A percentile compares a stretch with the other conserved stretches of the same genome.
These are phyloP conservation scores for Globia sparganii DNA, from an alignment of 2,888 invertebrate genomes.

Conservation along the genomic window DNA sequence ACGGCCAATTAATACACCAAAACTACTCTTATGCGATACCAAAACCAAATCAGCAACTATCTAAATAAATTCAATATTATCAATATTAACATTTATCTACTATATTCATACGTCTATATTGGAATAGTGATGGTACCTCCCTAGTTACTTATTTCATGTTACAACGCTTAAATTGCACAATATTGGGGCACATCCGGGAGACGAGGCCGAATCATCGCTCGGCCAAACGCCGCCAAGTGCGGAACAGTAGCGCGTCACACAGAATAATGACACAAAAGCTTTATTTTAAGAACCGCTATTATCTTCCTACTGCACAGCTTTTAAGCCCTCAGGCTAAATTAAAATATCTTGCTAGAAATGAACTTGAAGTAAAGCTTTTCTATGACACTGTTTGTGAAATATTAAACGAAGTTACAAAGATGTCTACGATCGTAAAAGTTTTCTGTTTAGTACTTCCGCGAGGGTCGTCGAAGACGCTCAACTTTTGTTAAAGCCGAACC, in stretches of 20 bases:
- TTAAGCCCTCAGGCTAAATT: conserved; percentile 78
- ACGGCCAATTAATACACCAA: conserved; percentile 1
- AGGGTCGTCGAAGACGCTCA: conserved; percentile 51
- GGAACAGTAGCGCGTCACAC: conserved; percentile 69
- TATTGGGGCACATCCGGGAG: conserved; percentile 61
- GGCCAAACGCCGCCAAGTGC: conserved; percentile 55
- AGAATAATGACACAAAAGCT: conserved; percentile 84
- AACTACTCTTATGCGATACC: neutral
- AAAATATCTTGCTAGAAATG: conserved; percentile 77
- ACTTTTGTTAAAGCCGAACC: conserved; percentile 45
- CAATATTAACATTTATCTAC: conserved; percentile 12
- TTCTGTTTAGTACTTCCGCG: conserved; percentile 70
- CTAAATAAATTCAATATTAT: neutral
- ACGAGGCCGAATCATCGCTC: conserved; percentile 53
- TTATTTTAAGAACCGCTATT: conserved; percentile 85
- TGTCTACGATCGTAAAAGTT: conserved; percentile 72
- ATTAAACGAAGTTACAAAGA: conserved; percentile 69
- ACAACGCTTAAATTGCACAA: conserved; percentile 56
- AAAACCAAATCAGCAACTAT: neutral
- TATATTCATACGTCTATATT: conserved; percentile 12
- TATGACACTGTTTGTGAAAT: conserved; percentile 69
- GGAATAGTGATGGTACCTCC: conserved; percentile 26
- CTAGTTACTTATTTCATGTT: conserved; percentile 42
- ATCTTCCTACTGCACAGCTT: conserved; percentile 79
- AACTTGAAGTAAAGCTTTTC: conserved; percentile 71